Base-by-base conservation (phyloP, 2,797 vertebrate species). In the Spheniscus humboldti region DNA sequence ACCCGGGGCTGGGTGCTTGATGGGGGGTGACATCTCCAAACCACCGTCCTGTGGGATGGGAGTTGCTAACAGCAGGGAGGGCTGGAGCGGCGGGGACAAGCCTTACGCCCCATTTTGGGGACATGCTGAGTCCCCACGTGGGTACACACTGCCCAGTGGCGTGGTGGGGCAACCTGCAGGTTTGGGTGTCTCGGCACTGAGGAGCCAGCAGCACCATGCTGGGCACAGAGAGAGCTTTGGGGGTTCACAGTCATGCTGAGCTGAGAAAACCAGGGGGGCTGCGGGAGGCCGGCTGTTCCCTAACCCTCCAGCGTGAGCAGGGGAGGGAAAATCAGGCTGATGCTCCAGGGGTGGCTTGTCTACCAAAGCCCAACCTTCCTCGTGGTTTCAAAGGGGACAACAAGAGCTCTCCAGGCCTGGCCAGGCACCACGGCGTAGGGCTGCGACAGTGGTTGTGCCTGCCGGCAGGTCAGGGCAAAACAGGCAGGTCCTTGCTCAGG, bases 41-140 rank as follows among this genome's bases (percentile, higher is more conserved):
- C 48, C 0, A 1, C 52, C 3, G 1, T 57, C 50, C 23, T 0
- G 0, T 1, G 15, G n/a, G 60, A 11, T 48, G 81, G 67, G 37
- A 91, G 43, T 66, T 68, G 64, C 48, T 39, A 24, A 39, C 7
- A 52, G 41, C 45, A 67, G 48, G 47, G 35, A 60, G 30, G 25
- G 59, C 37, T 86, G 43, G 31, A 30, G 19, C 2, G 13, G 31
- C 11, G 4, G 23, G 24, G 20, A 53, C 10, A 3, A 73, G 18
- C 13, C 28, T 24, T 11, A 27, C 18, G 7, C n/a, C 83, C 60
- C 3, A 4, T n/a, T 11, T 11, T 53, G 28, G 67, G 59, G 55
- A 27, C 7, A 1, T 6, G 9, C 35, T 71, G 63, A 6, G 8
- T 50, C 43, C 25, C 53, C 31, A 22, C 4, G 1, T 43, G 55